Conservation (phyloP, 2,113 vertebrate species). For the Peromyscus leucopus region DNA sequence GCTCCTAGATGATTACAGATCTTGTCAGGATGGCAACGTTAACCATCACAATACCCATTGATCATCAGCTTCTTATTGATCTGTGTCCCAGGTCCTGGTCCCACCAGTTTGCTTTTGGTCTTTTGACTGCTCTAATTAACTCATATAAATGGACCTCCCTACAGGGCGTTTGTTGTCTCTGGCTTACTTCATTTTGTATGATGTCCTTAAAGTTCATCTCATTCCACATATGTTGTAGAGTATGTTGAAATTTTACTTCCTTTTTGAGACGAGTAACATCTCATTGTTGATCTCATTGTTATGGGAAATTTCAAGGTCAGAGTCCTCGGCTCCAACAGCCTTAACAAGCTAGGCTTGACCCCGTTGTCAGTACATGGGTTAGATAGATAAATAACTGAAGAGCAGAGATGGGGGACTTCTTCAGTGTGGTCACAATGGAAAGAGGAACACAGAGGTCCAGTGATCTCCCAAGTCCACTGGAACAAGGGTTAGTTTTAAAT, state of each 20-base stretch:
- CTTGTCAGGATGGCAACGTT: not conserved
- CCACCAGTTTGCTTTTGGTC: not conserved
- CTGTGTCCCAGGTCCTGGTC: not conserved
- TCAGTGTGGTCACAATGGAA: not conserved
- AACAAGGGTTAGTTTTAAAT: not conserved
- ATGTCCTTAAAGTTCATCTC: not conserved
- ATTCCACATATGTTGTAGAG: not conserved
- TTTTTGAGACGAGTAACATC: not conserved
- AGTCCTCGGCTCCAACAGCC: not conserved
- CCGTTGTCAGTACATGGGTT: too few relatives aligned
- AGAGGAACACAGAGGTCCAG: not conserved
- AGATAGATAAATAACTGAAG: too few relatives aligned
- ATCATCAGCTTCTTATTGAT: not conserved
- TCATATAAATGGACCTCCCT: not conserved
- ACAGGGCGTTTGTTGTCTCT: not conserved
- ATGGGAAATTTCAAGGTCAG: not conserved
- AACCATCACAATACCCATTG: not conserved
- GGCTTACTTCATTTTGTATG: not conserved
- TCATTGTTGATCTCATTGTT: not conserved
- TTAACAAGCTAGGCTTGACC: not conserved
- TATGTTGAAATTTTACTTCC: not conserved
- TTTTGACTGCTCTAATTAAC: not conserved
- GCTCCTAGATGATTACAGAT: too few relatives aligned
- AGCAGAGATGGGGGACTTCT: not conserved
- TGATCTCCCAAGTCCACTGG: not conserved